Percentiles rank a stretch among this genome's conserved stretches.
phyloP scores from a whole-genome alignment of 2,797 vertebrate genomes.

The Sebastes steindachneri region DNA sequence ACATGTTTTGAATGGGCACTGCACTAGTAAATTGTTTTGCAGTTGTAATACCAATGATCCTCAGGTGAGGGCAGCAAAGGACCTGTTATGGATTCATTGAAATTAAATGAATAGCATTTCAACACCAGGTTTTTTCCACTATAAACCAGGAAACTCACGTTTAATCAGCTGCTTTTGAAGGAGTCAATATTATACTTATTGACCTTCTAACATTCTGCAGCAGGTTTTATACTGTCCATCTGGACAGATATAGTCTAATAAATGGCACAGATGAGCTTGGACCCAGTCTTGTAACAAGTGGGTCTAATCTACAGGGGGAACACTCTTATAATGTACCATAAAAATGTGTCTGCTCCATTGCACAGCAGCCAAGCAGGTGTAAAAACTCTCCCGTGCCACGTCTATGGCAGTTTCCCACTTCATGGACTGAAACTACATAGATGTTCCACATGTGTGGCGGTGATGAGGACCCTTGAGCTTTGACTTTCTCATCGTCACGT shows the following conservation, averaged over 20 bases:
- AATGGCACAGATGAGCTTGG: conserved; percentile 31
- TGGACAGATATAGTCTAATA: conserved; percentile 29
- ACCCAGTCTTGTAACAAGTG: neutral
- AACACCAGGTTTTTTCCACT: neutral
- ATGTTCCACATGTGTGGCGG: conserved; percentile 56
- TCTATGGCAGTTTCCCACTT: conserved; percentile 25
- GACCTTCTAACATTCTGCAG: conserved; percentile 8
- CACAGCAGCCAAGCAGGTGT: conserved; percentile 57
- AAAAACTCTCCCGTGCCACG: conserved; percentile 33
- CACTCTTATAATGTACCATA: conserved; percentile 32
- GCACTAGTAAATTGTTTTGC: neutral
- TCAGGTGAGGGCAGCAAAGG: conserved; percentile 56
- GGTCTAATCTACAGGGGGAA: conserved; percentile 16
- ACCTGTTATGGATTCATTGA: neutral
- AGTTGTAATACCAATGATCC: conserved; percentile 29
- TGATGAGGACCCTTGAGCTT: conserved; percentile 44
- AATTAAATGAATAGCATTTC: neutral
- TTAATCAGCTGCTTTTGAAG: conserved; percentile 29
- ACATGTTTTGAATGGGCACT: neutral
- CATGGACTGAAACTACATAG: conserved; percentile 11
- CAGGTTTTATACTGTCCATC: conserved; percentile 12
- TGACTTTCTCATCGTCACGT: conserved; percentile 31
- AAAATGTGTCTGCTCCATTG: conserved; percentile 39
- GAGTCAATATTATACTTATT: conserved; percentile 13
- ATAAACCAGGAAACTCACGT: neutral